A percentile compares a stretch with the other conserved stretches of the same genome.
Evolutionary conservation across 37 sponge, comb jelly and placozoan genomes (phyloP).

Genomic region (Ianthella basta): DNA sequence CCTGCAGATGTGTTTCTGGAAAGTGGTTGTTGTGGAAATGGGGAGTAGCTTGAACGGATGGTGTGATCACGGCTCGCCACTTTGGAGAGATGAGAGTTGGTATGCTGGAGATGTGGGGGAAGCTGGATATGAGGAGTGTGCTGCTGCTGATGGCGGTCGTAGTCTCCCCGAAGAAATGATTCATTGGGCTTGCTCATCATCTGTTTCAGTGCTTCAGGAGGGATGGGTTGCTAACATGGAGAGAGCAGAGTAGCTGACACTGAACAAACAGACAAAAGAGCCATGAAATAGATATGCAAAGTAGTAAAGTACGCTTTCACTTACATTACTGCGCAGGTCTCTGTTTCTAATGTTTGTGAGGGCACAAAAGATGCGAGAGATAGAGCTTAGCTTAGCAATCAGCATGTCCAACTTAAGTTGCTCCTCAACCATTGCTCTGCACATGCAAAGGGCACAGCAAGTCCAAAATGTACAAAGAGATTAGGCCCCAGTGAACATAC

Average conservation of each 20-base stretch:
- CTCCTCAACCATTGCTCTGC: constrained; percentile 12
- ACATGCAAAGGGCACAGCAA: too few species aligned
- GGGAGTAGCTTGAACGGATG: too few species aligned
- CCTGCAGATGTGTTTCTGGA: too few species aligned
- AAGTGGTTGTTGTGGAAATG: too few species aligned
- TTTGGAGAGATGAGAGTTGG: not conserved
- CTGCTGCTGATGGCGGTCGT: not conserved
- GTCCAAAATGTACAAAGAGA: too few species aligned
- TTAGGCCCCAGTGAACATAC: too few species aligned
- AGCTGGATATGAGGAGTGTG: too few species aligned
- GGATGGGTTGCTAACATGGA: not conserved
- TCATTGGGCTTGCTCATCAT: constrained; percentile 32
- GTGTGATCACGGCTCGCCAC: not conserved
- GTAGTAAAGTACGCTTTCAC: not conserved
- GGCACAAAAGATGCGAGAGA: constrained; percentile 58
- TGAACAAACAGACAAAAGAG: not conserved
- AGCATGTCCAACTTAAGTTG: not conserved
- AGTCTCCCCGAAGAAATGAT: not conserved
- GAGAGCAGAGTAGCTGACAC: not conserved
- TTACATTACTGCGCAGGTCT: constrained; percentile 63
- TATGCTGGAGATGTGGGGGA: not conserved
- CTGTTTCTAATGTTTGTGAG: constrained; percentile 58
- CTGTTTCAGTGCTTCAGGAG: not conserved
- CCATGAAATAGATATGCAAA: not conserved
- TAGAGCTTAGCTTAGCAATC: constrained; percentile 46